A percentile compares a stretch with the other conserved stretches of the same genome.
These are phyloP conservation scores for Sicus ferrugineus DNA, from an alignment of 2,888 invertebrate species.

Conservation along the genomic window DNA sequence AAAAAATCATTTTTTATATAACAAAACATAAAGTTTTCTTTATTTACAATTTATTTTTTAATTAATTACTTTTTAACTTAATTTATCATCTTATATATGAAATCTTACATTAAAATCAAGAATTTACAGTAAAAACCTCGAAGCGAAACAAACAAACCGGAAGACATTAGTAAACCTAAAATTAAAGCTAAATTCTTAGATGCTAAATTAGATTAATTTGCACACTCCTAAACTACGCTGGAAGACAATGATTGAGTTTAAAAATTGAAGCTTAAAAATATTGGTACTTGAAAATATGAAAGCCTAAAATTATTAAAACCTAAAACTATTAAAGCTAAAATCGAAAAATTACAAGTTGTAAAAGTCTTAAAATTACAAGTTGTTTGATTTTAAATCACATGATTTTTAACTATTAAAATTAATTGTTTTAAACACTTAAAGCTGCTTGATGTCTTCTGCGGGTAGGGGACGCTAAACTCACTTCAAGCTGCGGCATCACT, in stretches of 20 bases:
- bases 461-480: neutral
- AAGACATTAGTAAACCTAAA: neutral
- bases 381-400: neutral
- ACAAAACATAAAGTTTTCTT: neutral
- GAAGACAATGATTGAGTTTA: constrained; percentile 11
- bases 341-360: neutral
- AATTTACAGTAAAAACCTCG: neutral
- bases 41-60: neutral
- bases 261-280: neutral
- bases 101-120: neutral
- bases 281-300: too few relatives aligned
- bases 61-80: neutral
- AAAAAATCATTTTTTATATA: too few relatives aligned
- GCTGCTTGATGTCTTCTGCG: neutral
- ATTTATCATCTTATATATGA: neutral
- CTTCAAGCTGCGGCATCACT: neutral
- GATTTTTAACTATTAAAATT: neutral
- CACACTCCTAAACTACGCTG: neutral
- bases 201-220: neutral
- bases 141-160: constrained; percentile 15
- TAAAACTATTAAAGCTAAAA: neutral
- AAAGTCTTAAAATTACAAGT: neutral
- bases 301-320: neutral
- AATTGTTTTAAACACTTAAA: neutral
- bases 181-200: neutral